A percentile compares a stretch with the other conserved stretches of the same genome.
phyloP scores from a whole-genome alignment of 2,888 invertebrate species.

The Andrena haemorrhoa region DNA sequence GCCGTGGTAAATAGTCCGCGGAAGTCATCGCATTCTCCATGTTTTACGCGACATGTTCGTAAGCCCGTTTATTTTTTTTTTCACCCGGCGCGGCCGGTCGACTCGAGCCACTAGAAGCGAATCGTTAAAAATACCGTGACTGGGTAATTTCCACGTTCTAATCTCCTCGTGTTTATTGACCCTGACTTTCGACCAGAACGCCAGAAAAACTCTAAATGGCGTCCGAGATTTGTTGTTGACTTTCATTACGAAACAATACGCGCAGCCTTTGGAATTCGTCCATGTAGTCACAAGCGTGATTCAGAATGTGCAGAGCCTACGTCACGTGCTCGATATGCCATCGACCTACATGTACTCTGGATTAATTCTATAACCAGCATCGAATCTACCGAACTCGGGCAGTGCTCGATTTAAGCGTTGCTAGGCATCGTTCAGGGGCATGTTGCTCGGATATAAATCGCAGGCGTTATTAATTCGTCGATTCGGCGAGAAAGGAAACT shows the following conservation, averaged over 20 bases:
- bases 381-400: conserved; percentile 32
- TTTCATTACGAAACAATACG: conserved; percentile 23
- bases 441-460: conserved; percentile 18
- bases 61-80: too few species aligned
- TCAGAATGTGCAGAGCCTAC: conserved; percentile 25
- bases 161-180: conserved; percentile 60
- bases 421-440: conserved; percentile 12
- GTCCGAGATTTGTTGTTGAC: conserved; percentile 19
- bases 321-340: conserved; percentile 63
- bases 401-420: conserved; percentile 20
- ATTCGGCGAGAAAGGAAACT: conserved; percentile 13
- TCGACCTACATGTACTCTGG: conserved; percentile 60
- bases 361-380: conserved; percentile 45
- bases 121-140: conserved; percentile 28
- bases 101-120: background rate
- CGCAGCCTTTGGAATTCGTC: conserved; percentile 25
- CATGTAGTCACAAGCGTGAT: conserved; percentile 15
- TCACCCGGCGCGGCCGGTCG: background rate
- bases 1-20: background rate
- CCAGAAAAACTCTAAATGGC: conserved; percentile 51
- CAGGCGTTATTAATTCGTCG: background rate
- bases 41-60: too few species aligned
- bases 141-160: conserved; percentile 61
- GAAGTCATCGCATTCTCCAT: background rate
- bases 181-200: conserved; percentile 70